Base-by-base conservation (phyloP, 2,888 invertebrate genomes). In the Melanargia galathea region DNA sequence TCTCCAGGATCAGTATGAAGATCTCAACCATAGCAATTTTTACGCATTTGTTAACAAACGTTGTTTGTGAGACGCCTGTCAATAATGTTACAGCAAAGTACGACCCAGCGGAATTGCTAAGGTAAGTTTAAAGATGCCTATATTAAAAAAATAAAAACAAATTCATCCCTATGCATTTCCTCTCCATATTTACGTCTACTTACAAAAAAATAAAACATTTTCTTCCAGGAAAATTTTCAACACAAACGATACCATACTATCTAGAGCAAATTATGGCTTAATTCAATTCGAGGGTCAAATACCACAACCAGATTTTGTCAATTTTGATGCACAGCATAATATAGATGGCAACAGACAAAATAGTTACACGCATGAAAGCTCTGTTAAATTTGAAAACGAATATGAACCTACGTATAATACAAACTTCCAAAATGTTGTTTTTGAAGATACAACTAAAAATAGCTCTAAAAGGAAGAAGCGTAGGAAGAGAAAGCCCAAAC, bases 401-500 rank as follows among this genome's bases (percentile, higher is more conserved):
- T 55, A 60, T 26, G 6, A 24, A 16, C 35, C 54, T 22, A 26
- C 33, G 18, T 35, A 22, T 35, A 33, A 60, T 16, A 26, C 10
- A 0, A 20, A 18, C 3, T 11, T 10, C 22, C 49, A 24, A 24
- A 48, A 10, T 22, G 18, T 35, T 22, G 24, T n/a, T n/a, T n/a
- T n/a, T n/a, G 69, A 70, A 57, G 67, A 64, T 18, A 43, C 51
- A 13, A 54, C 38, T 46, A 51, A 62, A 43, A 45, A 52, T 7
- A 54, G 26, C 45, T 48, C 46, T 10, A 80, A 74, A 54, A 83
- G 74, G 64, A 76, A 77, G 43, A 76, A 78, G 38, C 78, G 80
- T 4, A 76, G 81, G 43, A 64, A 67, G 43, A 61, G 70, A 22
- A 72, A 67, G 46, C 69, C 63, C n/a, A 71, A 59, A 18, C 65